A percentile compares a stretch with the other conserved stretches of the same genome.
Conservation (phyloP, 2,797 vertebrate species). For the Eulemur rubriventer region DNA sequence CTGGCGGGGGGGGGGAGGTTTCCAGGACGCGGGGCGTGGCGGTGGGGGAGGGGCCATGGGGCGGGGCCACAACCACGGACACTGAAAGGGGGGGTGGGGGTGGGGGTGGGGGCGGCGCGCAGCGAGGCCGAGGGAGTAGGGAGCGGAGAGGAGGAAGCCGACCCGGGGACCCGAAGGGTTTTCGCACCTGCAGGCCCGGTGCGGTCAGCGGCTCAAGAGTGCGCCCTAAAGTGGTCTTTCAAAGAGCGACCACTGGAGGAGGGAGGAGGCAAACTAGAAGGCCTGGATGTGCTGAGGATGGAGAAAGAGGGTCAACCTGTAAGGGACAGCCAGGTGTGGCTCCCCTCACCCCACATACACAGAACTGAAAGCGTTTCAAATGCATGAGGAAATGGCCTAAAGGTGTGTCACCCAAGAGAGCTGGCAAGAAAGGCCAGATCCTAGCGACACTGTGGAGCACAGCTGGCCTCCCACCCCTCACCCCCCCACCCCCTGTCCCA, state of each 20-base stretch:
- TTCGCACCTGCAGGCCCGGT: background rate
- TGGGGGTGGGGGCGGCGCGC: background rate
- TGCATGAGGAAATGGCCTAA: background rate
- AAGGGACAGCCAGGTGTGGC: background rate
- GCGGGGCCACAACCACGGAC: accelerated
- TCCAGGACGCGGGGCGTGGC: accelerated
- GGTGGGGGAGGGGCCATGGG: accelerated
- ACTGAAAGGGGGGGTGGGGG: background rate
- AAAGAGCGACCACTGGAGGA: background rate
- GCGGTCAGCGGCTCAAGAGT: background rate
- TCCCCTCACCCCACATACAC: background rate
- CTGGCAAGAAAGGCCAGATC: background rate
- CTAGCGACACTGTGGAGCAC: background rate
- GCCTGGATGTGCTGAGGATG: too few species aligned
- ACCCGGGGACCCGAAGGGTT: background rate
- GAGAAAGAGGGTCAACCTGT: background rate
- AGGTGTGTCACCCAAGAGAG: background rate
- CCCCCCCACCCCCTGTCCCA: background rate
- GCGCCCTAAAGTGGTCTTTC: background rate
- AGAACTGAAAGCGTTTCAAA: background rate
- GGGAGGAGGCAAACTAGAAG: background rate
- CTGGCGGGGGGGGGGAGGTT: background rate
- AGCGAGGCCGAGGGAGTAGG: background rate
- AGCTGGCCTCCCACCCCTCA: background rate
- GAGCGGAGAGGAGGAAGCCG: background rate